Evolutionary conservation across 2,797 vertebrate species (phyloP).

Genomic region (Sebastes glaucus): DNA sequence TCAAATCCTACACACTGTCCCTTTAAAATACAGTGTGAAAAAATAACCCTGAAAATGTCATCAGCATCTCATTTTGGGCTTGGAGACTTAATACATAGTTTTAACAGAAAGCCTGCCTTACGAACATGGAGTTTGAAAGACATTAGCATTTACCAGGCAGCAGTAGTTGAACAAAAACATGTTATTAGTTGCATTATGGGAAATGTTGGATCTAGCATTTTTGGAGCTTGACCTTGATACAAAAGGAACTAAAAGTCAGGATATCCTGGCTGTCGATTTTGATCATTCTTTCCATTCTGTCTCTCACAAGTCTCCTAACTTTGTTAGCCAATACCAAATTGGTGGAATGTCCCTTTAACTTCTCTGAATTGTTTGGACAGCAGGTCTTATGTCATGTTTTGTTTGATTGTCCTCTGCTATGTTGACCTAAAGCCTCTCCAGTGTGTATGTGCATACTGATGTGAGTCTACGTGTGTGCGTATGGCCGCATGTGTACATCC

Average conservation of each 20-base stretch:
- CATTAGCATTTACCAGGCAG: neutral
- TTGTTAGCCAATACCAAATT: neutral
- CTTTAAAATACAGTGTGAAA: neutral
- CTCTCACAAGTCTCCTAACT: neutral
- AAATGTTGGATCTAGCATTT: neutral
- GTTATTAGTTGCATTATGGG: neutral
- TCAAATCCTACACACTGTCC: neutral
- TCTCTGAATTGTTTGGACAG: neutral
- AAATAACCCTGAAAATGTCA: neutral
- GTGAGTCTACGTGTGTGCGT: neutral
- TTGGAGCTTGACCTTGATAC: neutral
- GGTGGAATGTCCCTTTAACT: neutral
- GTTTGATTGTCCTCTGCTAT: conserved; percentile 6
- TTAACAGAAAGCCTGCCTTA: neutral
- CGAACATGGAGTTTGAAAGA: neutral
- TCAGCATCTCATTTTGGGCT: neutral
- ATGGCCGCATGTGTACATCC: conserved; percentile 6
- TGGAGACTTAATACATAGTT: neutral
- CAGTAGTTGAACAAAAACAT: neutral
- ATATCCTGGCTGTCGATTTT: neutral
- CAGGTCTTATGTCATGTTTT: conserved; percentile 5
- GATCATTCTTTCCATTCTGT: neutral
- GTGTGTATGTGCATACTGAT: neutral
- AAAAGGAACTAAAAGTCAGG: neutral
- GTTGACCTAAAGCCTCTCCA: neutral